Evolutionary conservation across 30 jellyfish, hydroid and myxozoan genomes (phyloP).

Genomic region (Aurelia coerulea): DNA sequence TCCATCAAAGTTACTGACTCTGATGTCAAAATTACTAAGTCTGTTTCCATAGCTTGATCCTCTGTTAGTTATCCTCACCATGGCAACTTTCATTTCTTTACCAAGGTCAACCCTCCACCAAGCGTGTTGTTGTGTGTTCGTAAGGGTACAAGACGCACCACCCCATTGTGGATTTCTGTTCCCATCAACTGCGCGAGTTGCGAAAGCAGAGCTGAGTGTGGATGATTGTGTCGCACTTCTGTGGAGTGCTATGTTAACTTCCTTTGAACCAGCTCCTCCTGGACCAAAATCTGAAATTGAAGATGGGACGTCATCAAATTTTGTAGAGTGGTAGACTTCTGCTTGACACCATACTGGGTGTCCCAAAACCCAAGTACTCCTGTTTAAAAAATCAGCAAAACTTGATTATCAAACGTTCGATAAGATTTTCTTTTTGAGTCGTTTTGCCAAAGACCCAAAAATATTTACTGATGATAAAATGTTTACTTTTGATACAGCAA

Average conservation of each 20-base stretch:
- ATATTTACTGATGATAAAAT: no score
- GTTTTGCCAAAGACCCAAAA: no score
- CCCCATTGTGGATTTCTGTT: constrained; percentile 4
- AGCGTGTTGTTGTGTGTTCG: neutral
- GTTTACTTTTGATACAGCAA: no score
- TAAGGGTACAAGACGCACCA: neutral
- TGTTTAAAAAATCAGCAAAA: no score
- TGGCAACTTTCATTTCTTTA: constrained; percentile 1
- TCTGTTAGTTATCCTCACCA: constrained; percentile 12
- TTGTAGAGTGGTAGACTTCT: no score
- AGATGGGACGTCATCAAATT: no score
- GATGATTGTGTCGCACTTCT: constrained; percentile 2
- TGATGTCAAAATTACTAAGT: neutral
- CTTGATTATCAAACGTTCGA: no score
- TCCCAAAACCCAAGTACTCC: no score
- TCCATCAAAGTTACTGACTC: constrained; percentile 12
- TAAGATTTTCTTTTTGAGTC: no score
- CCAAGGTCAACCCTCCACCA: constrained; percentile 25
- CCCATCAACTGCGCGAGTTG: neutral
- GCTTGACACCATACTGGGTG: no score
- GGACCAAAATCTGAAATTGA: no score
- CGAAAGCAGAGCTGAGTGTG: neutral
- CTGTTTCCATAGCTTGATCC: constrained; percentile 15
- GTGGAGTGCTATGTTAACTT: constrained; percentile 2
- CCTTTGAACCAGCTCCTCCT: neutral